Conservation (phyloP, 1,140 invertebrate genomes). For the Neotoxoptera formosana region DNA sequence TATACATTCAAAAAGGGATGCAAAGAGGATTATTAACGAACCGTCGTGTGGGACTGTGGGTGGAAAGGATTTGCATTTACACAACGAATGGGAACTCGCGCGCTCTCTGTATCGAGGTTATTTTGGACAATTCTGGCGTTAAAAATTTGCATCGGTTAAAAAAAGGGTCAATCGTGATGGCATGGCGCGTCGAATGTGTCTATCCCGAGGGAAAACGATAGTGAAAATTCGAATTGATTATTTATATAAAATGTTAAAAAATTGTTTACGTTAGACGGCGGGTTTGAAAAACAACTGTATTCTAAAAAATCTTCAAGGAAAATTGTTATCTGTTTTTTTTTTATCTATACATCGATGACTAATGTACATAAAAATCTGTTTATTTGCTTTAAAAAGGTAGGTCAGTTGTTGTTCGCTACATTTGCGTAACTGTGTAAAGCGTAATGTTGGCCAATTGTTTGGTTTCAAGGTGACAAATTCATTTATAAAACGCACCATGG, state of each 20-base stretch:
- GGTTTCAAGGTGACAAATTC: conserved; percentile 21
- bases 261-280: background rate
- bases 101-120: background rate
- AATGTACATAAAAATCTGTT: background rate
- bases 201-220: background rate
- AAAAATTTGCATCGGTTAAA: conserved; percentile 23
- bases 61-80: background rate
- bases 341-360: background rate
- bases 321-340: background rate
- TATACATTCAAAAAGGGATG: background rate
- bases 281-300: background rate
- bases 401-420: background rate
- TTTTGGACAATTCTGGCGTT: conserved; percentile 1
- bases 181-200: background rate
- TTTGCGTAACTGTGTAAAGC: conserved; percentile 5
- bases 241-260: background rate
- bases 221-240: background rate
- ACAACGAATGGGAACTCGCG: conserved; percentile 20
- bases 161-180: background rate
- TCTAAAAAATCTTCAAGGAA: background rate
- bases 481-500: background rate
- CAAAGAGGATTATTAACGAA: conserved; percentile 43
- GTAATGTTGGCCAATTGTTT: background rate
- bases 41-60: background rate
- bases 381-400: background rate